These are phyloP conservation scores for Myotis pilosus DNA, from an alignment of 2,797 vertebrate genomes.

Conservation along the genomic window DNA sequence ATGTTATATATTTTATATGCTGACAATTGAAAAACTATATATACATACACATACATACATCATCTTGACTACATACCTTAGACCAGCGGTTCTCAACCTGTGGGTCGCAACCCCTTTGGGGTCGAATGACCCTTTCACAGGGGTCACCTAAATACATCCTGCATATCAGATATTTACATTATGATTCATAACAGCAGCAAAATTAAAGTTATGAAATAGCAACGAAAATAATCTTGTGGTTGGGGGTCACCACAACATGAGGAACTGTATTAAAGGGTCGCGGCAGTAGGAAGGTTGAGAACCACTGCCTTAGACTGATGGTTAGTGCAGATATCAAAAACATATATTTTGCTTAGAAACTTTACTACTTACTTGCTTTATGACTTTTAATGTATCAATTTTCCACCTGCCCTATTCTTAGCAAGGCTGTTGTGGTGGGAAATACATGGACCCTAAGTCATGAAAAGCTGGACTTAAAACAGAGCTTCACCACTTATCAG, in stretches of 20 bases:
- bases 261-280: too few species aligned
- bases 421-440: not conserved
- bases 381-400: not conserved
- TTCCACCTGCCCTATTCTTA: not conserved
- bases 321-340: not conserved
- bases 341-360: not conserved
- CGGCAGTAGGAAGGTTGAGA: too few species aligned
- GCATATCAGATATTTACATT: too few species aligned
- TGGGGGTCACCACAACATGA: too few species aligned
- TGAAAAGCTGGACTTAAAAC: not conserved
- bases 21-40: not conserved
- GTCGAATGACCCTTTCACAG: too few species aligned
- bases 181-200: too few species aligned
- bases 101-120: too few species aligned
- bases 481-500: not conserved
- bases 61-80: not conserved
- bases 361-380: not conserved
- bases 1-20: not conserved
- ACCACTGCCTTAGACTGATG: not conserved
- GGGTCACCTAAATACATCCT: too few species aligned
- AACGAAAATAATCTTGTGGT: too few species aligned
- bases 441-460: not conserved
- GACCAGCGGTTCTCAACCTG: not conserved
- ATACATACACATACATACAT: not conserved
- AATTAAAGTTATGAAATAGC: too few species aligned